These are phyloP conservation scores for Epinephelus awoara DNA, from an alignment of 2,797 vertebrate genomes.

Conservation along the genomic window DNA sequence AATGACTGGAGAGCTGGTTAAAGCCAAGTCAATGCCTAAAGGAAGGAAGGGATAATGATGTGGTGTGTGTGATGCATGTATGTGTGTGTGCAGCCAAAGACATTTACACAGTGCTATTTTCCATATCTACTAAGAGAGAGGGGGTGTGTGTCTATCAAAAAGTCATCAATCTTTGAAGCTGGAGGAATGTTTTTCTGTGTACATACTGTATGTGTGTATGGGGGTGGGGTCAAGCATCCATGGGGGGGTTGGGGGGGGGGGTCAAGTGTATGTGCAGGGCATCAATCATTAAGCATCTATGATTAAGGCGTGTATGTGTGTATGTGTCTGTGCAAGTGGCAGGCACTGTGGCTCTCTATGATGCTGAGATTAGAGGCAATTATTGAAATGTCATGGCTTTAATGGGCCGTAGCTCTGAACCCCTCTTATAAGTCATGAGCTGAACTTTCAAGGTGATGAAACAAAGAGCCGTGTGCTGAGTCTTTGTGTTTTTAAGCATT, in stretches of 20 bases:
- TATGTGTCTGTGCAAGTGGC: constrained; percentile 39
- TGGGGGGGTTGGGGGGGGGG: neutral
- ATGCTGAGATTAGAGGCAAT: constrained; percentile 78
- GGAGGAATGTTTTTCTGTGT: constrained; percentile 1
- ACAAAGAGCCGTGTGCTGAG: constrained; percentile 12
- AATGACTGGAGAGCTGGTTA: constrained; percentile 47
- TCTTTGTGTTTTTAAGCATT: neutral
- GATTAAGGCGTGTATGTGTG: constrained; percentile 36
- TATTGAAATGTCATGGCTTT: constrained; percentile 81
- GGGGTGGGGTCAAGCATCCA: constrained; percentile 5
- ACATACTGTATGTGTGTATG: neutral
- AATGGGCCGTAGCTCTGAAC: constrained; percentile 57
- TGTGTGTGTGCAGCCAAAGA: constrained; percentile 8
- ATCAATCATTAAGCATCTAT: constrained; percentile 62
- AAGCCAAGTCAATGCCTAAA: constrained; percentile 40
- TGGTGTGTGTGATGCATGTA: neutral
- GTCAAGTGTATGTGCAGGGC: constrained; percentile 25
- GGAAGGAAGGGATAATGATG: constrained; percentile 62
- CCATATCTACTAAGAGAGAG: neutral
- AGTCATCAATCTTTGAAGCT: constrained; percentile 17
- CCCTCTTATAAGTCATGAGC: constrained; percentile 51
- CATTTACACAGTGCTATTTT: constrained; percentile 5
- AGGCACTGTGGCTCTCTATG: constrained; percentile 60
- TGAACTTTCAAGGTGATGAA: constrained; percentile 65
- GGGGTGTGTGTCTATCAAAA: neutral